These are phyloP conservation scores for Sturmia bella DNA, from an alignment of 2,888 invertebrate genomes.

Conservation along the genomic window DNA sequence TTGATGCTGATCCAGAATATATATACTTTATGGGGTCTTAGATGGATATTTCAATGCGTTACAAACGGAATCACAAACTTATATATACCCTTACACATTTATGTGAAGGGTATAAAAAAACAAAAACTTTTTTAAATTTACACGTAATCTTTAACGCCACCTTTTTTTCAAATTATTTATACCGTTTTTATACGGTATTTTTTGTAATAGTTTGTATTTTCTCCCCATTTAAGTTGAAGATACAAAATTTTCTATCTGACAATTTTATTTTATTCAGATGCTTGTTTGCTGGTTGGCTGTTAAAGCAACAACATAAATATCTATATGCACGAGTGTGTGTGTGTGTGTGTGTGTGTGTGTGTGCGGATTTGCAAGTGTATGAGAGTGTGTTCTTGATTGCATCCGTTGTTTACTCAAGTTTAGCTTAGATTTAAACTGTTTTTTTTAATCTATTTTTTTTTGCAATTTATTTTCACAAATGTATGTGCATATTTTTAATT, in stretches of 20 bases:
- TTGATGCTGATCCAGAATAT: no score
- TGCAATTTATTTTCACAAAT: conserved; percentile 6
- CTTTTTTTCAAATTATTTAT: conserved; percentile 55
- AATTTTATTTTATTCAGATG: conserved; percentile 53
- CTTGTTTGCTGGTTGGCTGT: conserved; percentile 44
- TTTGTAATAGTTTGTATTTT: conserved; percentile 26
- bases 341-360: neutral
- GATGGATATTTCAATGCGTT: no score
- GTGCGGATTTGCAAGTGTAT: neutral
- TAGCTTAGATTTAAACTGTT: conserved; percentile 46
- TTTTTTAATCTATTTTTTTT: conserved; percentile 41
- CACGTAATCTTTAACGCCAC: conserved; percentile 64
- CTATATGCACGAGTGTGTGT: conserved; percentile 8
- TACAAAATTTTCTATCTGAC: conserved; percentile 50
- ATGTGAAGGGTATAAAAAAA: no score
- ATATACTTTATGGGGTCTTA: no score
- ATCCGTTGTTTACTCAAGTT: conserved; percentile 59
- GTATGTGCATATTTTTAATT: conserved; percentile 15
- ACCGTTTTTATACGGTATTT: conserved; percentile 35
- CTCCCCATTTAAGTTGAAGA: conserved; percentile 21
- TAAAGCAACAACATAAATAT: conserved; percentile 1
- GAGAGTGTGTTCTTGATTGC: conserved; percentile 49
- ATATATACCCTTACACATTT: no score
- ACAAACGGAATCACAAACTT: no score
- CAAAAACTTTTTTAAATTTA: conserved; percentile 41